Evolutionary conservation across 2,888 invertebrate genomes (phyloP).

Genomic region (Pristionchus fissidentatus): DNA sequence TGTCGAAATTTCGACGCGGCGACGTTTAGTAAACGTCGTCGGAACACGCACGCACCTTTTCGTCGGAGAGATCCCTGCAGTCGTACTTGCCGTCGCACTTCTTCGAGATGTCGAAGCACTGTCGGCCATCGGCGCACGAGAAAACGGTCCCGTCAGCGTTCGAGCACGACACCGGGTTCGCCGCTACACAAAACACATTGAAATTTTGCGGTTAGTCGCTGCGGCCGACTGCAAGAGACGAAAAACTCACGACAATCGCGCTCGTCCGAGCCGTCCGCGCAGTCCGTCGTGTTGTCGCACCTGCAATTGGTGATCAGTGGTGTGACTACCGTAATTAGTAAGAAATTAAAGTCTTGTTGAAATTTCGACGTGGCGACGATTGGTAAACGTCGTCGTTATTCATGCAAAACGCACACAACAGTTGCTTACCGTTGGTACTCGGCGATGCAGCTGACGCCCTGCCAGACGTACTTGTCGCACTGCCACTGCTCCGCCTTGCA

Average conservation of each 20-base stretch:
- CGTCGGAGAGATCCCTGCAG: slow-evolving; percentile 85
- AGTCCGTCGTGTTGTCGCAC: slow-evolving; percentile 95
- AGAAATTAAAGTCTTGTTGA: not conserved
- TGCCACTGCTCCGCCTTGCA: slow-evolving; percentile 89
- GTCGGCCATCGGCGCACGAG: slow-evolving; percentile 84
- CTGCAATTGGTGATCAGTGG: slow-evolving; percentile 38
- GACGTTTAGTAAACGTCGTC: not conserved
- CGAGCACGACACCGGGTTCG: slow-evolving; percentile 60
- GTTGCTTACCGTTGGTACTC: slow-evolving; percentile 83
- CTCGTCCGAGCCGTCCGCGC: slow-evolving; percentile 94
- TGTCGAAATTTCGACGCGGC: slow-evolving; percentile 33
- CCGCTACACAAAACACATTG: slow-evolving; percentile 53
- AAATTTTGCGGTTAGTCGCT: not conserved
- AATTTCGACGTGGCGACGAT: not conserved
- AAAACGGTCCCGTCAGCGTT: slow-evolving; percentile 79
- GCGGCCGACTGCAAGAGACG: not conserved
- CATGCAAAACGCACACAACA: not conserved
- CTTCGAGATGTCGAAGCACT: slow-evolving; percentile 90
- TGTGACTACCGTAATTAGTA: not conserved
- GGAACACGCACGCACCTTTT: slow-evolving; percentile 77
- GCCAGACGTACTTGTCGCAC: slow-evolving; percentile 93
- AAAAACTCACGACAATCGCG: slow-evolving; percentile 88
- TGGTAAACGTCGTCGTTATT: not conserved
- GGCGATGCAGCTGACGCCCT: slow-evolving; percentile 94
- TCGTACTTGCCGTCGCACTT: slow-evolving; percentile 92